Conservation (phyloP, 64 coral and sea anemone genomes). For the Pachyseris speciosa region DNA sequence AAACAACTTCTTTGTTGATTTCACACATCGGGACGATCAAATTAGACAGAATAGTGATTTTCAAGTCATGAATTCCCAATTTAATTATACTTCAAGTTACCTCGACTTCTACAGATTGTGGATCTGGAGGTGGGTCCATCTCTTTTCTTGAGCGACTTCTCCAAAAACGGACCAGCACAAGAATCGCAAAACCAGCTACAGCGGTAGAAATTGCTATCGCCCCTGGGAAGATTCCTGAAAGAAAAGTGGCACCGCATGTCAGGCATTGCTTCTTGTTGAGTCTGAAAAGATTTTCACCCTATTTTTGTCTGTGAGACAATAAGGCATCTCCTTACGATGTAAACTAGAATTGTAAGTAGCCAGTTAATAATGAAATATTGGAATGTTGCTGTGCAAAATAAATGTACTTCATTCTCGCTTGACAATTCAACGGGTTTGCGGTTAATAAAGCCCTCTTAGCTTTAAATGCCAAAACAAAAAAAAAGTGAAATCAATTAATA, state of each 20-base stretch:
- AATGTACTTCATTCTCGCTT: too few species aligned
- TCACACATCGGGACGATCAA: background rate
- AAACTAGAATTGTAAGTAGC: too few species aligned
- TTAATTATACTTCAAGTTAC: background rate
- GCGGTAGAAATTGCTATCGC: background rate
- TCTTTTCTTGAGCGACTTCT: background rate
- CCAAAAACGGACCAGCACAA: background rate
- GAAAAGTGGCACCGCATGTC: background rate
- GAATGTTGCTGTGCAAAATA: too few species aligned
- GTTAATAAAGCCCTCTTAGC: too few species aligned
- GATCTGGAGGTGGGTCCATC: background rate
- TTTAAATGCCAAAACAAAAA: background rate
- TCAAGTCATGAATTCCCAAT: too few species aligned
- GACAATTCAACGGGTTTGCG: too few species aligned
- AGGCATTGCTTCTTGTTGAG: background rate
- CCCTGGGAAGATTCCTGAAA: background rate
- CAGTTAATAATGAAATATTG: too few species aligned
- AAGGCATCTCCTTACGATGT: too few species aligned
- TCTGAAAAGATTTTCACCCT: too few species aligned
- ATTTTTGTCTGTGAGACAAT: too few species aligned
- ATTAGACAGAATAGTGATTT: too few species aligned
- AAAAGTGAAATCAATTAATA: background rate
- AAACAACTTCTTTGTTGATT: too few species aligned
- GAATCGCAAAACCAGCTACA: background rate
- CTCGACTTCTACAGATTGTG: conserved; percentile 29